phyloP scores from a whole-genome alignment of 2,797 vertebrate species.

The Mycteria americana region DNA sequence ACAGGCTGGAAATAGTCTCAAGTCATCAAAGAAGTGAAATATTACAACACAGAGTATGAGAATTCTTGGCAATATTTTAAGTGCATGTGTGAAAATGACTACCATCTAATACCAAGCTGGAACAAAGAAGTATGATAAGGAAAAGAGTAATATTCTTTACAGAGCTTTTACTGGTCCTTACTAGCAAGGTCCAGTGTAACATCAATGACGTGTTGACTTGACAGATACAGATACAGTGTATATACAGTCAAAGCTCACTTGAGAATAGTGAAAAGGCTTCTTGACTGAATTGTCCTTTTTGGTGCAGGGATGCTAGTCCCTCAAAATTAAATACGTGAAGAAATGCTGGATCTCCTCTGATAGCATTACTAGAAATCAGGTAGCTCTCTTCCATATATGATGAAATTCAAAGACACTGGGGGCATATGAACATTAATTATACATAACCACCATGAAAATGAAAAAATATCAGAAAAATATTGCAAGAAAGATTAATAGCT shows the following conservation, averaged over 20 bases:
- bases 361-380: background rate
- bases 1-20: background rate
- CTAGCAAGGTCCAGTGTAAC: background rate
- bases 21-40: background rate
- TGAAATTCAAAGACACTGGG: background rate
- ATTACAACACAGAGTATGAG: background rate
- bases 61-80: background rate
- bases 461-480: background rate
- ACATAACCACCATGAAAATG: background rate
- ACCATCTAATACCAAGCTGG: background rate
- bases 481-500: background rate
- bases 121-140: background rate
- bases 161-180: background rate
- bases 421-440: background rate
- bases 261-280: background rate
- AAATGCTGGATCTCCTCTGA: background rate
- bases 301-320: background rate
- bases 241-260: background rate
- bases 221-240: background rate
- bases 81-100: background rate
- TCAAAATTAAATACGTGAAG: background rate
- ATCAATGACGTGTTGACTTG: background rate
- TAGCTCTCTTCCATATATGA: background rate
- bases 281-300: background rate
- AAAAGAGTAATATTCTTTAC: background rate